Base-by-base conservation (phyloP, 2,888 invertebrate genomes). In the Lycia hirtaria region DNA sequence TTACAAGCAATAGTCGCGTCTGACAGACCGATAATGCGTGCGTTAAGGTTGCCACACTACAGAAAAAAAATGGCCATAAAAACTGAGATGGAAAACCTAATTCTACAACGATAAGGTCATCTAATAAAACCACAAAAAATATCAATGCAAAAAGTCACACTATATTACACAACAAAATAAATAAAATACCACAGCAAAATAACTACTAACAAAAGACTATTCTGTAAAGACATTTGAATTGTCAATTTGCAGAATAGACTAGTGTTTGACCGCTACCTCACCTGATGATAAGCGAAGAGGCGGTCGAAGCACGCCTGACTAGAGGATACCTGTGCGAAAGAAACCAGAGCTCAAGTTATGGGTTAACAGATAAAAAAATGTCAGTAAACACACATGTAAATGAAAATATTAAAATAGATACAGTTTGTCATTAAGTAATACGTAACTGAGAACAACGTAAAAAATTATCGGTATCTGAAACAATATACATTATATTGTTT, bases 21-120 rank as follows among this genome's bases (percentile, higher is more conserved):
- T 69, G 70, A 67, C 74, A 71, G 64, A 68, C 71, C 69, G 68
- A 57, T 48, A 48, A 61, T 71, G 64, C 64, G 64, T 62, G 52
- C 15, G 12, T 44, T 55, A 83, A 73, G 84, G 83, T 64, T 83
- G 77, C 6, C 75, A 64, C 61, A 35, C 17, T 24, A 32, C 9
- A 20, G n/a, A 9, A 57, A 49, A 19, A 52, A 41, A 33, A 44
- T 0, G 3, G 10, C 10, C 0, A 19, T 4, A 3, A 35, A 17
- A 35, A 1, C 9, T 19, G n/a, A 30, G 30, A 30, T 19, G 19
- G 4, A 17, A n/a, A n/a, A n/a, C 10, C 17, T 19, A 17, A 15
- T 1, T 7, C n/a, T 14, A 9, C 9, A 15, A 37, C n/a, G n/a
- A n/a, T n/a, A 28, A n/a, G 0, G n/a, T 10, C 35, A 35, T 35